phyloP scores from a whole-genome alignment of 2,797 vertebrate species.

The Urocyon cinereoargenteus region DNA sequence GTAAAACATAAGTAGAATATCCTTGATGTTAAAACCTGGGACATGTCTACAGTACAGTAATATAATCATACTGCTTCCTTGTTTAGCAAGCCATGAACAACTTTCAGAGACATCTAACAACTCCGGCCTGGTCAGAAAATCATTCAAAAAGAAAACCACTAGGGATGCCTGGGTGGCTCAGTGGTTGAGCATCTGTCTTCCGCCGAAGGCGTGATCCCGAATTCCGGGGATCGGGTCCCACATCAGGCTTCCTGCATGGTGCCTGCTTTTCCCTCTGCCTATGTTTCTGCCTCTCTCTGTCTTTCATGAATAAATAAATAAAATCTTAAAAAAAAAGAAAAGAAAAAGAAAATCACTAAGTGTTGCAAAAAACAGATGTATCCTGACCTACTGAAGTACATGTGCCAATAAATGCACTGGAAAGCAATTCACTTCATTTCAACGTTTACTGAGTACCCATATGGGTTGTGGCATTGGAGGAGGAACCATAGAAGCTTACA shows the following conservation, averaged over 20 bases:
- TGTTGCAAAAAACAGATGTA: constrained; percentile 15
- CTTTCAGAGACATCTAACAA: constrained; percentile 55
- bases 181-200: no score
- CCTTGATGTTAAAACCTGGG: constrained; percentile 41
- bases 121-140: constrained; percentile 29
- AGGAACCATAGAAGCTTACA: not conserved
- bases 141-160: constrained; percentile 55
- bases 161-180: no score
- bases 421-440: constrained; percentile 56
- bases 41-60: constrained; percentile 20
- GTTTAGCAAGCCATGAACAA: constrained; percentile 69
- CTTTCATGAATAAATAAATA: no score
- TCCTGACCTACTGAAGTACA: constrained; percentile 29
- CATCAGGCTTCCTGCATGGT: no score
- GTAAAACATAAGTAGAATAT: not conserved
- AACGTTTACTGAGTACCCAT: not conserved
- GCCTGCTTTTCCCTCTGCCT: no score
- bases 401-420: constrained; percentile 59
- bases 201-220: no score
- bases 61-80: constrained; percentile 12
- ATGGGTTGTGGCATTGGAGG: not conserved
- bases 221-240: no score
- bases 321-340: no score
- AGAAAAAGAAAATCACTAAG: constrained; percentile 55
- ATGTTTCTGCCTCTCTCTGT: no score